Evolutionary conservation across 2,113 vertebrate species (phyloP), one percentile per base, ranked within the genome.

Genomic region (Oryzias curvinotus): DNA sequence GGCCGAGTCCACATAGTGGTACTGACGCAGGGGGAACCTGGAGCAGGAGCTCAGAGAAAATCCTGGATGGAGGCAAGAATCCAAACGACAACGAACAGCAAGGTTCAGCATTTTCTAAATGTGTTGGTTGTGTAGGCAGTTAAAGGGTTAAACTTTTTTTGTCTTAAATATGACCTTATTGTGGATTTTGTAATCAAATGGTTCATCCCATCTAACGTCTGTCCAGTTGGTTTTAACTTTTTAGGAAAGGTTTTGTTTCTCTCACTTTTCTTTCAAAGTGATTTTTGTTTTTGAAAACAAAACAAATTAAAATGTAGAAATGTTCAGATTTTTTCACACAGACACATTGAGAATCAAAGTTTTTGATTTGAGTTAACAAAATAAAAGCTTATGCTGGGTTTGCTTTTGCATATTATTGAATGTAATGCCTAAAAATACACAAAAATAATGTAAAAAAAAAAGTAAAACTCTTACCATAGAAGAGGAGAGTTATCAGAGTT

Each of bases 41-140:
- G 68, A 75, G 56, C 60, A 65, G 44, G 3, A 73, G 47, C 1
- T 21, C 44, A 73, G 23, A 49, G 13, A 14, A 5, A 53, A 41
- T 28, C 73, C 73, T 80, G 61, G 30, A 36, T 14, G 18, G 12
- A 8, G 47, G 5, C 19, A 12, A 48, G 30, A 10, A 36, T 36
- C 30, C 7, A 36, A 36, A 36, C 7, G 8, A 2, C 8, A 36
- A 36, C 1, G 30, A 36, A 12, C 36, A 10, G 36, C 8, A 36
- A 36, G 36, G 8, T 12, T 36, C 10, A 36, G 36, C n/a, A n/a
- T n/a, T n/a, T n/a, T n/a, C n/a, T 8, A 12, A 36, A 36, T 36
- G 10, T 2, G 1, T 2, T 28, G 2, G 6, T 2, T 2, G 3
- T 3, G 26, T 3, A 5, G 1, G 3, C 3, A 28, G 26, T 28